phyloP scores from a whole-genome alignment of 1,140 invertebrate genomes.

The Conus betulinus region DNA sequence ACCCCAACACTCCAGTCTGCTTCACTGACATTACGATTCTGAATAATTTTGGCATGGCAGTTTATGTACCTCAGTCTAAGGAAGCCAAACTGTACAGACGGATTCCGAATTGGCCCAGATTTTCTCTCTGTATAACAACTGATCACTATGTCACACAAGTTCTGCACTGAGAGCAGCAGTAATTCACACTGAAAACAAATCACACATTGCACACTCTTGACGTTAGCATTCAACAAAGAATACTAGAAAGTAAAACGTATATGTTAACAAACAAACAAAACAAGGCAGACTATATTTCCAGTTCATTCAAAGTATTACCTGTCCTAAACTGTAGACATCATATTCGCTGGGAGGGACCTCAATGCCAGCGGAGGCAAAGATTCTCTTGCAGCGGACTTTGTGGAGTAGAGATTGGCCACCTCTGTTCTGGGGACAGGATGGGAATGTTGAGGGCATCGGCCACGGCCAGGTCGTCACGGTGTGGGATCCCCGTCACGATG shows the following conservation, averaged over 20 bases:
- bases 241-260: too few species aligned
- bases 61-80: too few species aligned
- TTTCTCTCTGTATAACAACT: too few species aligned
- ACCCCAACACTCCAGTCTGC: too few species aligned
- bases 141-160: too few species aligned
- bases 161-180: too few species aligned
- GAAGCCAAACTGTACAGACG: too few species aligned
- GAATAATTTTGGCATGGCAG: too few species aligned
- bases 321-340: conserved; percentile 74
- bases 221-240: neutral
- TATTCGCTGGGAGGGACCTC: conserved; percentile 73
- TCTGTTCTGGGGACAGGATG: conserved; percentile 73
- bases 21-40: too few species aligned
- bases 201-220: too few species aligned
- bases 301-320: conserved; percentile 55
- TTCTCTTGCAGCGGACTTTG: conserved; percentile 75
- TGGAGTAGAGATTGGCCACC: conserved; percentile 71
- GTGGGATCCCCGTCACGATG: conserved; percentile 72
- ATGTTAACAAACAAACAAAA: neutral
- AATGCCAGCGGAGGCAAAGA: conserved; percentile 73
- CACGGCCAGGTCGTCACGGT: conserved; percentile 73
- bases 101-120: too few species aligned
- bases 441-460: conserved; percentile 72
- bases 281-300: neutral
- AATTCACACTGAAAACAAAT: too few species aligned